Base-by-base conservation (phyloP, 2,113 vertebrate genomes). In the Hyperopisus bebe region DNA sequence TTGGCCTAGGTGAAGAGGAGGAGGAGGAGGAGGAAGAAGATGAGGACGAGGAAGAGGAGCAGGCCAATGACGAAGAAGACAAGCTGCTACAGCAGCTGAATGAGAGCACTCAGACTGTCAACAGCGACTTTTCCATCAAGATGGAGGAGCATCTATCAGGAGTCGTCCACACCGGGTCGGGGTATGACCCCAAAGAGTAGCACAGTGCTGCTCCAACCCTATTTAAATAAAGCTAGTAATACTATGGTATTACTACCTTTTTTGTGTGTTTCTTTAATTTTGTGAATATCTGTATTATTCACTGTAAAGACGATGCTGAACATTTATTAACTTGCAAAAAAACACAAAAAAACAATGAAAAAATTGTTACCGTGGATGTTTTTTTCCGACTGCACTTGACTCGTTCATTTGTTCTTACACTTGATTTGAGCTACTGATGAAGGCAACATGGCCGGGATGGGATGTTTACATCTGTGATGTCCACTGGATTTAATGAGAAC, bases 241-340 rank as follows among this genome's bases (percentile, higher is more conserved):
- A 91, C 92, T 84, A 4, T 90, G 89, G 93, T 96, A 96, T 96
- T 96, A 93, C 96, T 92, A 92, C 97, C 95, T 92, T 82, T 42
- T 46, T 39, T 94, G 24, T 6, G 42, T 74, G 39, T 88, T 74
- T 88, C 87, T 48, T 90, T 93, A 90, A 94, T 95, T 96, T 95
- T 95, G 95, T 96, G 96, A 96, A 47, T 95, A 95, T 94, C 95
- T 95, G 96, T 96, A 96, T 96, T 95, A 97, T 95, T 96, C 97
- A 95, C 97, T 96, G 96, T 97, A 96, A 96, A 97, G 94, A 96
- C 96, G 95, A 97, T 94, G 96, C 97, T 11, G 87, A 95, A 96
- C 96, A 95, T 97, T 94, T 95, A 96, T 95, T 96, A 96, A 96
- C 95, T 98, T 97, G 98, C 98, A 98, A 97, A 97, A 96, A 95